phyloP scores from a whole-genome alignment of 2,888 invertebrate genomes.

The Agrotis puta region DNA sequence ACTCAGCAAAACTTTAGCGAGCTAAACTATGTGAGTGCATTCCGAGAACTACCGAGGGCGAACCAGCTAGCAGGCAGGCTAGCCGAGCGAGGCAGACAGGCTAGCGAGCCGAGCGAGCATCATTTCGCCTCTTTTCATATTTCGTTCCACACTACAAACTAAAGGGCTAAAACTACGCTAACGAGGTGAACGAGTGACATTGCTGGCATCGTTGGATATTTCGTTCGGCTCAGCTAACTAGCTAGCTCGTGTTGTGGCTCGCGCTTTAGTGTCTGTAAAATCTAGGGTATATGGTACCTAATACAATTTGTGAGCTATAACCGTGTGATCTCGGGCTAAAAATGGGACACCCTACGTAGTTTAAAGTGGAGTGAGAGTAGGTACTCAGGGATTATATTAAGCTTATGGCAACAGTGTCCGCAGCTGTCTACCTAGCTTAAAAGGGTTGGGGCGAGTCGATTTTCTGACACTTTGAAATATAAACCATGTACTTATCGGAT shows the following conservation, averaged over 20 bases:
- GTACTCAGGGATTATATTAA: slow-evolving; percentile 47
- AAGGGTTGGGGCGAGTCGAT: slow-evolving; percentile 41
- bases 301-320: slow-evolving; percentile 47
- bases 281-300: slow-evolving; percentile 49
- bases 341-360: slow-evolving; percentile 38
- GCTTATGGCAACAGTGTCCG: slow-evolving; percentile 20
- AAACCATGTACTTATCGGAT: slow-evolving; percentile 23
- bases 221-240: too few species aligned
- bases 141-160: too few species aligned
- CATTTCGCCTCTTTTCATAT: too few species aligned
- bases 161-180: too few species aligned
- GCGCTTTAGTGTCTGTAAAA: slow-evolving; percentile 47
- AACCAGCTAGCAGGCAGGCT: too few species aligned
- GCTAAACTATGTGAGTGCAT: too few species aligned
- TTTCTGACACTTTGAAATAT: slow-evolving; percentile 18
- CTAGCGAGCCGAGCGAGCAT: too few species aligned
- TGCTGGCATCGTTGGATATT: too few species aligned
- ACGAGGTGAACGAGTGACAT: too few species aligned
- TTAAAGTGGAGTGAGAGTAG: slow-evolving; percentile 12
- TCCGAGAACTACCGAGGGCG: too few species aligned
- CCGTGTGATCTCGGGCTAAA: slow-evolving; percentile 40
- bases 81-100: too few species aligned
- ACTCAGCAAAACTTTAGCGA: too few species aligned
- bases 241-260: background rate
- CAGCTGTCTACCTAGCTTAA: slow-evolving; percentile 47